Evolutionary conservation across 2,888 invertebrate genomes (phyloP), one percentile per base, ranked within the genome.

Genomic region (Creontiades dilutus): DNA sequence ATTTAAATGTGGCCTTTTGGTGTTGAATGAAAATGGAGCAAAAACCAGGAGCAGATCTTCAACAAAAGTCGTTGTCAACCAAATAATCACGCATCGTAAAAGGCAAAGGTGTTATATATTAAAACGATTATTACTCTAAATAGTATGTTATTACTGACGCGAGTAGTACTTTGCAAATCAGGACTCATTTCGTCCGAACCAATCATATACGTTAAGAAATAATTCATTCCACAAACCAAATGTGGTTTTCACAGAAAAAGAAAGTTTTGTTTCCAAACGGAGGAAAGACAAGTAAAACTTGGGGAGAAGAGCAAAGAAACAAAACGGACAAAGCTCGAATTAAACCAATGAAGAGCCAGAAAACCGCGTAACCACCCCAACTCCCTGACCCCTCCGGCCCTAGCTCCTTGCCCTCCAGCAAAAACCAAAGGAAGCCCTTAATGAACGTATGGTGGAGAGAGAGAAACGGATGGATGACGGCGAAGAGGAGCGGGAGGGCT

Each of bases 281-380:
- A 68, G 27, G 11, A 68, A 68, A 68, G 68, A 23, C 68, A 68
- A 68, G 27, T 0, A 52, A 82, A 82, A 82, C 48, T 82, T 52
- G 46, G 80, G 14, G 80, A 19, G 82, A 52, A 52, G 27, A 82
- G 52, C 52, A 82, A 52, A 82, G 82, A 52, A 48, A 48, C 82
- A 48, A 85, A 85, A 61, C 28, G 61, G 61, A 85, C 61, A 85
- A 19, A 57, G 61, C 78, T 85, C 61, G 57, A 61, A 85, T 85
- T 85, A 61, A 85, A 85, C 61, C 57, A 85, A 85, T 85, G 85
- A 85, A 85, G 55, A 37, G 57, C 55, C 85, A 57, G 28, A 61
- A 28, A 85, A 85, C 85, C 85, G 57, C 57, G 85, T 28, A 23
- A 78, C 37, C 46, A 16, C 78, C 47, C 46, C n/a, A n/a, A 78